Conservation (phyloP, 1,140 invertebrate species). For the Drosophila orena region DNA sequence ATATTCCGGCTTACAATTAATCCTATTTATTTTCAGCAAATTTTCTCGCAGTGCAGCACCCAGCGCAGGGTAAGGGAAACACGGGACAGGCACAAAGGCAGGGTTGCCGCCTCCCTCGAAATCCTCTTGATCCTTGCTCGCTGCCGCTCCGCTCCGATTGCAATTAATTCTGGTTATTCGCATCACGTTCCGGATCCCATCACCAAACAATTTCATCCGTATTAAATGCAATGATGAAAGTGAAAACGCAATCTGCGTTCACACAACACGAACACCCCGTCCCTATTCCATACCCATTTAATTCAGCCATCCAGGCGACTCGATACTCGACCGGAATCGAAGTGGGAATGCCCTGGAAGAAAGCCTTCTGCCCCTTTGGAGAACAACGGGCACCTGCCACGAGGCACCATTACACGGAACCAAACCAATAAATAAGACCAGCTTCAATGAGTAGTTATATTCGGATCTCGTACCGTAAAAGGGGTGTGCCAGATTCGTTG, state of each 20-base stretch:
- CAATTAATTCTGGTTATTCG: slow-evolving; percentile 78
- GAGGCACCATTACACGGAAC: no score
- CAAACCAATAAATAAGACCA: no score
- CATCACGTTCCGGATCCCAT: slow-evolving; percentile 77
- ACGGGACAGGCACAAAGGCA: neutral
- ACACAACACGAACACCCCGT: neutral
- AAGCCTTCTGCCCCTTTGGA: neutral
- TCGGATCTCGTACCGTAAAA: no score
- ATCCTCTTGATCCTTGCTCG: slow-evolving; percentile 37
- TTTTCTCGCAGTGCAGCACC: slow-evolving; percentile 11
- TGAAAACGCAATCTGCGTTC: slow-evolving; percentile 60
- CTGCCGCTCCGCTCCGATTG: slow-evolving; percentile 51
- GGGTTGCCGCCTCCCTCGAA: slow-evolving; percentile 9
- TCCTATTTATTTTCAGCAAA: no score
- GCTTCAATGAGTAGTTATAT: no score
- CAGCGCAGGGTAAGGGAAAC: slow-evolving; percentile 6
- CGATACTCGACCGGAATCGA: slow-evolving; percentile 6
- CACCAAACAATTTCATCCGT: slow-evolving; percentile 83
- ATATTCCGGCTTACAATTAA: no score
- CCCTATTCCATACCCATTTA: slow-evolving; percentile 2
- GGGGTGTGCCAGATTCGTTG: no score
- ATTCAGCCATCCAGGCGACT: slow-evolving; percentile 4
- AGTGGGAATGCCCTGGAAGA: slow-evolving; percentile 10
- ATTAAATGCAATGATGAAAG: slow-evolving; percentile 78
- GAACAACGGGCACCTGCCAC: no score